Percentiles rank a stretch among this genome's conserved stretches.
phyloP scores from a whole-genome alignment of 1,140 invertebrate genomes.

The Magallana gigas region DNA sequence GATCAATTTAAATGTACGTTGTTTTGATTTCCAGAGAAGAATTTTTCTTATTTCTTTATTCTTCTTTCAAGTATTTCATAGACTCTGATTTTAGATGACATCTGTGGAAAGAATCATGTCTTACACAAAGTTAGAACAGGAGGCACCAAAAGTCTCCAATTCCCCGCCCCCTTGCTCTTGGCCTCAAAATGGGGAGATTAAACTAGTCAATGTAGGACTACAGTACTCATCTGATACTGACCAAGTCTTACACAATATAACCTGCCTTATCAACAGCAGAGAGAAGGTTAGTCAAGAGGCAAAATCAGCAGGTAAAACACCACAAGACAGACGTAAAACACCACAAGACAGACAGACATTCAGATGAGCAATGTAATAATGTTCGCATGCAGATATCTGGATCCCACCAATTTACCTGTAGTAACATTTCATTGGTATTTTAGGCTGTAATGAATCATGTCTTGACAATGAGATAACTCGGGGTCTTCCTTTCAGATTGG shows the following conservation, averaged over 20 bases:
- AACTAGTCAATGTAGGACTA: constrained; percentile 84
- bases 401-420: too few species aligned
- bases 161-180: constrained; percentile 79
- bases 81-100: constrained; percentile 83
- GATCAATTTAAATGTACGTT: neutral
- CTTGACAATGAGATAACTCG: too few species aligned
- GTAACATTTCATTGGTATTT: too few species aligned
- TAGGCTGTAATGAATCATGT: too few species aligned
- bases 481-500: constrained; percentile 74
- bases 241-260: constrained; percentile 86
- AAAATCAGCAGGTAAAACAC: too few species aligned
- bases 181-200: constrained; percentile 85
- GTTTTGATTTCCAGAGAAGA: neutral
- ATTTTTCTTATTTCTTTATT: too few species aligned
- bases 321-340: too few species aligned
- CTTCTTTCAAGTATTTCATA: too few species aligned
- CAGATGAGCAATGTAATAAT: too few species aligned
- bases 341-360: too few species aligned
- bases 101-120: constrained; percentile 89
- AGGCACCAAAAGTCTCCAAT: constrained; percentile 82
- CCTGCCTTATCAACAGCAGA: constrained; percentile 84
- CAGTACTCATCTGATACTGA: constrained; percentile 84
- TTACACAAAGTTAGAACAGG: constrained; percentile 85
- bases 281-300: constrained; percentile 82
- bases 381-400: too few species aligned